A percentile compares a stretch with the other conserved stretches of the same genome.
phyloP scores from a whole-genome alignment of 2,797 vertebrate species.

The Geotrypetes seraphini region DNA sequence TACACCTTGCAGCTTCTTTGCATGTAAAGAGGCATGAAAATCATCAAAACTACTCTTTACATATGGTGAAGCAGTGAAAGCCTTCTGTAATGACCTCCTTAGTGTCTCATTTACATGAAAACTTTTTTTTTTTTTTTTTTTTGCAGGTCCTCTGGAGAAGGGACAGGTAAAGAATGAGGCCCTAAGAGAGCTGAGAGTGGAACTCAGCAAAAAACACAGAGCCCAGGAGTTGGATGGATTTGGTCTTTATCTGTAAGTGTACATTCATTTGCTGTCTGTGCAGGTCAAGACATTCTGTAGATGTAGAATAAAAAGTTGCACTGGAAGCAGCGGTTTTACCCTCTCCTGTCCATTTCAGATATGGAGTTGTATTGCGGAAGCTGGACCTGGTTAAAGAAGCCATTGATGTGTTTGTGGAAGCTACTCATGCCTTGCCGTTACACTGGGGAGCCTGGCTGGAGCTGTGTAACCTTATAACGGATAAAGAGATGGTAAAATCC shows the following conservation, averaged over 20 bases:
- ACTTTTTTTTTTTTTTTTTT: constrained; percentile 10
- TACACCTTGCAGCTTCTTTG: no score
- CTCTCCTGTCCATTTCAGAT: constrained; percentile 46
- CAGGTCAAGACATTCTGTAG: neutral
- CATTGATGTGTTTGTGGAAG: constrained; percentile 90
- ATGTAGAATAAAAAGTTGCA: neutral
- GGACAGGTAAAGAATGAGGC: constrained; percentile 96
- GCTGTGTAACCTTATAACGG: constrained; percentile 93
- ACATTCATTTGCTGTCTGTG: neutral
- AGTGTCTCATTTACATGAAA: neutral
- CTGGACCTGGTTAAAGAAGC: constrained; percentile 92
- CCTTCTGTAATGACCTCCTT: no score
- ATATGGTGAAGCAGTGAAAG: no score
- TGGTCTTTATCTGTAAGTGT: constrained; percentile 84
- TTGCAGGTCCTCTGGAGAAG: constrained; percentile 87
- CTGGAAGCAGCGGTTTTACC: neutral
- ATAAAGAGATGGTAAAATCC: constrained; percentile 82
- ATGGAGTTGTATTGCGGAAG: constrained; percentile 91
- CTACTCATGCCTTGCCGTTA: constrained; percentile 82
- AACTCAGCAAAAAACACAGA: constrained; percentile 91
- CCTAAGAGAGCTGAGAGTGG: constrained; percentile 83
- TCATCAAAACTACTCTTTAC: no score
- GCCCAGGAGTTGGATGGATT: constrained; percentile 90
- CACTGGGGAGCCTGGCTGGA: constrained; percentile 97
- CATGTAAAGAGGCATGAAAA: no score